A percentile compares a stretch with the other conserved stretches of the same genome.
phyloP scores from a whole-genome alignment of 1,140 invertebrate genomes.

The Sminthurides bifidus region DNA sequence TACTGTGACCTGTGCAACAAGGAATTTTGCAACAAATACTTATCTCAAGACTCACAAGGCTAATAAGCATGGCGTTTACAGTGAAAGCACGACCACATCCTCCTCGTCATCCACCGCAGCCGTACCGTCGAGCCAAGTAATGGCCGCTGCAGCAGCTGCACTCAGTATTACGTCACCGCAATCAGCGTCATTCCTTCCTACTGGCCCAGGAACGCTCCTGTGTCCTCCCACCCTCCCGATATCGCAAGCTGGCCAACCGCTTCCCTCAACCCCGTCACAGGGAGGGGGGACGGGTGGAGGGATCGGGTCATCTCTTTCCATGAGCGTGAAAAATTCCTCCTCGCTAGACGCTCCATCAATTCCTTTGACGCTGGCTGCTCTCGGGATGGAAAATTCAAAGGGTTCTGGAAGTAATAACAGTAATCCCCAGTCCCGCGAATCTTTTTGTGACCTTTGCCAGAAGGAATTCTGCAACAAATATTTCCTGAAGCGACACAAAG shows the following conservation, averaged over 20 bases:
- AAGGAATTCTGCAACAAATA: constrained; percentile 99
- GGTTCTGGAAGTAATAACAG: not conserved
- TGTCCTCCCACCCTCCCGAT: not conserved
- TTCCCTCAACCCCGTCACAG: too few species aligned
- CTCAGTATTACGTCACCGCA: too few species aligned
- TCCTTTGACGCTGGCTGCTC: too few species aligned
- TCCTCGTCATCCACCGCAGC: constrained; percentile 2
- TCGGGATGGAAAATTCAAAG: too few species aligned
- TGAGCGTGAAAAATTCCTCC: not conserved
- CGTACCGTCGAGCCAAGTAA: not conserved
- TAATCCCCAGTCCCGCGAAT: not conserved
- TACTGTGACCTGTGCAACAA: constrained; percentile 88
- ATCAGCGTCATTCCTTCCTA: too few species aligned
- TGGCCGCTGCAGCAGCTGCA: not conserved
- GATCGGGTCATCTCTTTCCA: not conserved
- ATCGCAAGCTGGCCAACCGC: not conserved
- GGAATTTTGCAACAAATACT: constrained; percentile 99
- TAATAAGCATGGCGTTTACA: constrained; percentile 87
- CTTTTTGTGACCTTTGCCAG: constrained; percentile 80
- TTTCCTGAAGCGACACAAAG: constrained; percentile 94
- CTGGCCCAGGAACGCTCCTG: not conserved
- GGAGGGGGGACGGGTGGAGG: too few species aligned
- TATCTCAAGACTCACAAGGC: constrained; percentile 94
- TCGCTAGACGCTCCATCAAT: too few species aligned
- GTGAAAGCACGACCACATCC: constrained; percentile 48